Percentiles rank a stretch among this genome's conserved stretches.
These are phyloP conservation scores for Mythimna lalbum DNA, from an alignment of 2,888 invertebrate genomes.

Conservation along the genomic window DNA sequence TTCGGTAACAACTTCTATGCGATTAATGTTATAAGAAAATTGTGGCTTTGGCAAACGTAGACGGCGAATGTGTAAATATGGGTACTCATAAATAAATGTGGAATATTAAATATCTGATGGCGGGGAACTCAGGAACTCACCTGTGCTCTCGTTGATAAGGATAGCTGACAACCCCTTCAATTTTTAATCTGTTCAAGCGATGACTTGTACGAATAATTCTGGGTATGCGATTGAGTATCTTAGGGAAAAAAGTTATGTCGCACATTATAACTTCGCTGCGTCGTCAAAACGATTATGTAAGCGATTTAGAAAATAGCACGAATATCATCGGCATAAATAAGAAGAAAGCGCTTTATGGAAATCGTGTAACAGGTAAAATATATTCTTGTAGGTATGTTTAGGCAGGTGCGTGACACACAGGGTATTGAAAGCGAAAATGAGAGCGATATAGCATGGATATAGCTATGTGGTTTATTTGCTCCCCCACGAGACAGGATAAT, in stretches of 20 bases:
- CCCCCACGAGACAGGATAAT: conserved; percentile 84
- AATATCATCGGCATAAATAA: conserved; percentile 60
- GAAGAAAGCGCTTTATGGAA: conserved; percentile 61
- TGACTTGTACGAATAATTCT: conserved; percentile 53
- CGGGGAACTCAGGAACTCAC: conserved; percentile 72
- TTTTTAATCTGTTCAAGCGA: conserved; percentile 69
- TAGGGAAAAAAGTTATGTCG: conserved; percentile 44
- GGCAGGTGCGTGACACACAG: conserved; percentile 69
- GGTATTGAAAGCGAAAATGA: conserved; percentile 82
- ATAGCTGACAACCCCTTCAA: conserved; percentile 67
- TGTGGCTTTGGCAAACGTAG: conserved; percentile 62
- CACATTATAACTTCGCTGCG: conserved; percentile 42
- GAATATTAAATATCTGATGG: conserved; percentile 79
- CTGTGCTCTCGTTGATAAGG: conserved; percentile 75
- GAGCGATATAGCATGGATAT: conserved; percentile 78
- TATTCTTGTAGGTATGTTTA: conserved; percentile 67
- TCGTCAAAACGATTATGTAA: conserved; percentile 51
- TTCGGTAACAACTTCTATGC: conserved; percentile 76
- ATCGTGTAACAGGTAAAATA: conserved; percentile 58
- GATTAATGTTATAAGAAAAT: conserved; percentile 79
- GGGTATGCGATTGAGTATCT: conserved; percentile 51
- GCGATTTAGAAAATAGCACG: conserved; percentile 60
- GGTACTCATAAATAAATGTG: conserved; percentile 72
- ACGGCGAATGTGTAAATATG: conserved; percentile 74
- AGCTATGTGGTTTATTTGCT: conserved; percentile 82